Evolutionary conservation across 2,888 invertebrate species (phyloP).

Genomic region (Uropetala carovei): DNA sequence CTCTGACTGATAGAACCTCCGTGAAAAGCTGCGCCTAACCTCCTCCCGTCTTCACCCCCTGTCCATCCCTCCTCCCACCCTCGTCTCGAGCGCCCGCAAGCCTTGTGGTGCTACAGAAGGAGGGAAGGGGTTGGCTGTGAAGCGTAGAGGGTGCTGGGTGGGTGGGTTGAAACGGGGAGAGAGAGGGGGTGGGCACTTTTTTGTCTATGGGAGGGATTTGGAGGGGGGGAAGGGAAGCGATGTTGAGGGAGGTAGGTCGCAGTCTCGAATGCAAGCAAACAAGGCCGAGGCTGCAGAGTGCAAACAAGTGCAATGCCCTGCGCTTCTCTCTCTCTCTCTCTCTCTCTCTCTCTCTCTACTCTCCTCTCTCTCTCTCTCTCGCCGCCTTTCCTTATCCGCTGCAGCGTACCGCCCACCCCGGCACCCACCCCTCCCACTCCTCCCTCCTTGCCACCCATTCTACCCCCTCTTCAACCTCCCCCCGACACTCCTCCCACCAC

Average conservation of each 20-base stretch:
- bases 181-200: slow-evolving; percentile 25
- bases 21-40: neutral
- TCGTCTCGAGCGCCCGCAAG: neutral
- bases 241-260: slow-evolving; percentile 69
- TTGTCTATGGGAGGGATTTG: slow-evolving; percentile 20
- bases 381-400: slow-evolving; percentile 43
- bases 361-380: slow-evolving; percentile 62
- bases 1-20: neutral
- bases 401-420: slow-evolving; percentile 17
- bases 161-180: neutral
- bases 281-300: slow-evolving; percentile 65
- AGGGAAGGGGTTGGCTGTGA: neutral
- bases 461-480: neutral
- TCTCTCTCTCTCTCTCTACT: slow-evolving; percentile 65
- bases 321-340: slow-evolving; percentile 66
- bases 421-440: neutral
- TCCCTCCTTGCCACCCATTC: neutral
- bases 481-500: neutral
- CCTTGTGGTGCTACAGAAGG: neutral
- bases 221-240: neutral
- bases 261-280: slow-evolving; percentile 69
- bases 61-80: neutral
- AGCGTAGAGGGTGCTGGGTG: slow-evolving; percentile 1
- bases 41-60: no score
- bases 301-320: slow-evolving; percentile 57